Evolutionary conservation across 2,888 invertebrate species (phyloP).

Genomic region (Aplocera efformata): DNA sequence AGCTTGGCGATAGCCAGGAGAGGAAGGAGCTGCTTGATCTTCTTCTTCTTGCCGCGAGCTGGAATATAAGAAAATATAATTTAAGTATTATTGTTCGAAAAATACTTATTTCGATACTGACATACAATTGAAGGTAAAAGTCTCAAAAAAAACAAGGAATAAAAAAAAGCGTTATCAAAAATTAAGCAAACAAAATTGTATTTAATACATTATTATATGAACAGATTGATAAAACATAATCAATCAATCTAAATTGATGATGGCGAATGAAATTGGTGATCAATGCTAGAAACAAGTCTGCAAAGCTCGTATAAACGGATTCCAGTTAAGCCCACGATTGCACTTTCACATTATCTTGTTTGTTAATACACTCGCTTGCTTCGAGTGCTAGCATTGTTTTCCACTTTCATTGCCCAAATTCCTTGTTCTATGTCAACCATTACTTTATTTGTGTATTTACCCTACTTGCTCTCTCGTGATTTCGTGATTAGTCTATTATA

Average conservation of each 20-base stretch:
- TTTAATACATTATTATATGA: too few species aligned
- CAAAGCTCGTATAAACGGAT: slow-evolving; percentile 4
- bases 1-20: slow-evolving; percentile 88
- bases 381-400: slow-evolving; percentile 16
- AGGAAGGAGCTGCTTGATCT: slow-evolving; percentile 87
- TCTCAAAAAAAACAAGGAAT: too few species aligned
- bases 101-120: too few species aligned
- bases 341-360: slow-evolving; percentile 27
- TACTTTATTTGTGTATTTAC: slow-evolving; percentile 5
- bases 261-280: too few species aligned
- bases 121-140: too few species aligned
- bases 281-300: too few species aligned
- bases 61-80: slow-evolving; percentile 35
- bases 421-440: slow-evolving; percentile 6
- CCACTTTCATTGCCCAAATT: slow-evolving; percentile 21
- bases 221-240: too few species aligned
- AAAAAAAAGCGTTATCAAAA: too few species aligned
- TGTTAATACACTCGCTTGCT: slow-evolving; percentile 19
- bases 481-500: background rate
- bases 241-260: too few species aligned
- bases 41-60: slow-evolving; percentile 91
- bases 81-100: too few species aligned
- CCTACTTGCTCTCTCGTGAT: slow-evolving; percentile 5
- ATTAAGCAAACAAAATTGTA: too few species aligned
- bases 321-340: slow-evolving; percentile 21